Evolutionary conservation across 2,797 vertebrate species (phyloP).

Genomic region (Lateolabrax maculatus): DNA sequence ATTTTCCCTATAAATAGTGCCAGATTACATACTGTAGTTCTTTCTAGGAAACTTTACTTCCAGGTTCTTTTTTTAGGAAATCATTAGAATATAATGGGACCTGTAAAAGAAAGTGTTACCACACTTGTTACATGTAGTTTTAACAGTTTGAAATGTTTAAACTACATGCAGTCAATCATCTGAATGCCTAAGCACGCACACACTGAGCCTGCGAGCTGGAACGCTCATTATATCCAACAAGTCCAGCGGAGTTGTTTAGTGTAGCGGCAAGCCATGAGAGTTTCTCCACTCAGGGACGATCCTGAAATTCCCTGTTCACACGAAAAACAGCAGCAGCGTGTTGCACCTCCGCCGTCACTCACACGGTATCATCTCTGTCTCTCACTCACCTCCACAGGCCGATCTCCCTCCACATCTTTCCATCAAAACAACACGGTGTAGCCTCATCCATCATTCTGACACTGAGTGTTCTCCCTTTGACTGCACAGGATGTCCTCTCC

Average conservation of each 20-base stretch:
- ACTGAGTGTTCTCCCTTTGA: slow-evolving; percentile 41
- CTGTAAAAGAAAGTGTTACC: slow-evolving; percentile 22
- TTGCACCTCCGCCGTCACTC: slow-evolving; percentile 42
- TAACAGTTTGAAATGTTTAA: not conserved
- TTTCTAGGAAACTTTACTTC: slow-evolving; percentile 20
- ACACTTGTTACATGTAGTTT: not conserved
- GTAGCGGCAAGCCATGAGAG: slow-evolving; percentile 1
- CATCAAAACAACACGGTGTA: slow-evolving; percentile 45
- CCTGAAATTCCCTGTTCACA: not conserved
- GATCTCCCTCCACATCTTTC: slow-evolving; percentile 53
- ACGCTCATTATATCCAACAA: slow-evolving; percentile 14
- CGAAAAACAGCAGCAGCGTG: slow-evolving; percentile 22
- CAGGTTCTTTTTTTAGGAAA: slow-evolving; percentile 4
- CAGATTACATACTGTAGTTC: not conserved
- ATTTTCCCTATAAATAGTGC: not conserved
- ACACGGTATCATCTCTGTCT: slow-evolving; percentile 39
- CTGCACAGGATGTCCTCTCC: slow-evolving; percentile 65
- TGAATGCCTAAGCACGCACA: not conserved
- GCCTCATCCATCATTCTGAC: slow-evolving; percentile 72
- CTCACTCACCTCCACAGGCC: slow-evolving; percentile 7
- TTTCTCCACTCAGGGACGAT: not conserved
- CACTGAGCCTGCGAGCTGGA: not conserved
- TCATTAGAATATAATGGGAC: slow-evolving; percentile 4
- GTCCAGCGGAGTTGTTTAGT: not conserved
- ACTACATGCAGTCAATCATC: not conserved